Conservation (phyloP, 2,797 vertebrate genomes). For the Chaenodraco wilsoni region DNA sequence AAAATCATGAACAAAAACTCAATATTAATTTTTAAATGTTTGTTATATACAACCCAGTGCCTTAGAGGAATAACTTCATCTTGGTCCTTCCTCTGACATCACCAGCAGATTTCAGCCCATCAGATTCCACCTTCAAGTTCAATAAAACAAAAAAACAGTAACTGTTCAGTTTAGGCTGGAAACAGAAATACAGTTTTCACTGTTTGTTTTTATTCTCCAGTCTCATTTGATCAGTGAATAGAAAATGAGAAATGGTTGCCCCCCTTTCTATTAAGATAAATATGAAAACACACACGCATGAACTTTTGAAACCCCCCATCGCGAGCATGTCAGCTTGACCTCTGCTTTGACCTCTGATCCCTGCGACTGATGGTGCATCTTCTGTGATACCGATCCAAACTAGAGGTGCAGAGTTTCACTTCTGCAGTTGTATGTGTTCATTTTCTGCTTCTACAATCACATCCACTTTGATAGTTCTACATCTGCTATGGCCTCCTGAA, state of each 20-base stretch:
- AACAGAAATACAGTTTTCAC: not conserved
- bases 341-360: slow-evolving; percentile 18
- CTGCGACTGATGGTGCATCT: not conserved
- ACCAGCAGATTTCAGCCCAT: slow-evolving; percentile 81
- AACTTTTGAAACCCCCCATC: slow-evolving; percentile 2
- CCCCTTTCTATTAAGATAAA: slow-evolving; percentile 23
- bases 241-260: slow-evolving; percentile 31
- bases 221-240: slow-evolving; percentile 16
- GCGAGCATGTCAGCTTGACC: slow-evolving; percentile 14
- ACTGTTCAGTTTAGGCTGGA: slow-evolving; percentile 23
- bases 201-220: not conserved
- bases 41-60: slow-evolving; percentile 95
- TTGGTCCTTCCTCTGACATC: slow-evolving; percentile 74
- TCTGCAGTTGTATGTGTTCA: not conserved
- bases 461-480: slow-evolving; percentile 12
- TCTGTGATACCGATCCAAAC: slow-evolving; percentile 12
- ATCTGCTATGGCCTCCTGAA: not conserved
- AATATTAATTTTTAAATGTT: slow-evolving; percentile 69
- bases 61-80: slow-evolving; percentile 77
- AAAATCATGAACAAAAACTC: slow-evolving; percentile 83
- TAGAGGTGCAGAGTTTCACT: slow-evolving; percentile 31
- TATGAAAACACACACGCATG: slow-evolving; percentile 31
- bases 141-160: slow-evolving; percentile 42
- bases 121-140: slow-evolving; percentile 74
- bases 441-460: not conserved